Base-by-base conservation (phyloP, 2,888 invertebrate genomes). In the Strigamia crassipes region DNA sequence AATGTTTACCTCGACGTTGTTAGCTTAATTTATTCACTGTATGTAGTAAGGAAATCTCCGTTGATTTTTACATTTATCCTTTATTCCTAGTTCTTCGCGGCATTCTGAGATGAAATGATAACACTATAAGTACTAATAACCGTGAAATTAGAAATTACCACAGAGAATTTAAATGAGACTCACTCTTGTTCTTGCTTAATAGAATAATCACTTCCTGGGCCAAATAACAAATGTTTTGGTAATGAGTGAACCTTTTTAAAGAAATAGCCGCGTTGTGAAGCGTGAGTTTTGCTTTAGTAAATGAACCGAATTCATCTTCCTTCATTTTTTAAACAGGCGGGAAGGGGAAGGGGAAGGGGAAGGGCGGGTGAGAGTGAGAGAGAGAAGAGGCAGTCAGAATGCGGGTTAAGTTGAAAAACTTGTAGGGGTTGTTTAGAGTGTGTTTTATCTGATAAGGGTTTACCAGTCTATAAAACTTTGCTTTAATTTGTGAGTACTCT, bases 371-470 rank as follows among this genome's bases (percentile, higher is more conserved):
- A 51, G n/a, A n/a, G 51, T 13, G 51, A 56, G 21, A 18, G 18
- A 56, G 56, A 21, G 38, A 38, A 27, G 38, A 38, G 38, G 38
- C 38, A 38, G 38, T 38, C 18, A 56, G 56, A 56, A 56, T 56
- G 56, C 56, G 56, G 56, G 56, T 56, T 56, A 56, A 56, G 56
- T 56, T 56, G 56, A 56, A 56, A 56, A 56, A 56, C 56, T 56
- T 56, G 56, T 56, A 56, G 56, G 56, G 56, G 56, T 56, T 56
- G 56, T 56, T 56, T 56, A 56, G 21, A 56, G 56, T 56, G 56
- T 56, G 56, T 56, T 56, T 56, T 56, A 56, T 56, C 56, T 56
- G 56, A 56, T 56, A 56, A 56, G n/a, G n/a, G 56, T 56, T 56
- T 56, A 56, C 56, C 56, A 56, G 56, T 56, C 18, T 18, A 56